These are phyloP conservation scores for Coregonus clupeaformis DNA, from an alignment of 2,113 vertebrate species.

Conservation along the genomic window DNA sequence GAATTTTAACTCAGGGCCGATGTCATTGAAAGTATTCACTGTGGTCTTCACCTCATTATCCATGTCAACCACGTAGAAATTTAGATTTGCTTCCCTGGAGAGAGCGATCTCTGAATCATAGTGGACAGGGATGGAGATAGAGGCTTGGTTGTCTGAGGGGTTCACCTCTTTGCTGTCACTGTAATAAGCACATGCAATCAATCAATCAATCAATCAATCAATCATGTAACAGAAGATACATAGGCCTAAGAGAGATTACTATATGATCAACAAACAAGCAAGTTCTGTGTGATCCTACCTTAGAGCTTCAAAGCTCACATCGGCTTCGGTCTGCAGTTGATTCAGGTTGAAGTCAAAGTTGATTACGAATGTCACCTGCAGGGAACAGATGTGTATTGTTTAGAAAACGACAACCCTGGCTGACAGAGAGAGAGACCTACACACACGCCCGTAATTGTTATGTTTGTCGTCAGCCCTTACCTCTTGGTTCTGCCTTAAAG, in stretches of 20 bases:
- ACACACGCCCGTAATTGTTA: neutral
- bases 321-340: slow-evolving; percentile 69
- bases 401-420: neutral
- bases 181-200: slow-evolving; percentile 19
- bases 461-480: slow-evolving; percentile 55
- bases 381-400: slow-evolving; percentile 21
- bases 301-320: slow-evolving; percentile 67
- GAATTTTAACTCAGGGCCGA: slow-evolving; percentile 80
- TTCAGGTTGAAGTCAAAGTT: slow-evolving; percentile 84
- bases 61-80: slow-evolving; percentile 79
- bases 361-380: slow-evolving; percentile 78
- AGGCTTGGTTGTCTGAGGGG: slow-evolving; percentile 69
- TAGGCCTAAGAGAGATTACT: too few species aligned
- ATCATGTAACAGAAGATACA: too few species aligned
- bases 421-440: neutral
- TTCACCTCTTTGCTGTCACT: slow-evolving; percentile 80
- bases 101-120: slow-evolving; percentile 83
- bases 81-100: slow-evolving; percentile 77
- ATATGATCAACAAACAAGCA: neutral
- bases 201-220: too few species aligned
- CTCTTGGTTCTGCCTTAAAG: slow-evolving; percentile 73
- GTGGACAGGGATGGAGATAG: slow-evolving; percentile 68
- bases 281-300: slow-evolving; percentile 64
- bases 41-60: slow-evolving; percentile 57
- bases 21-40: slow-evolving; percentile 75